phyloP scores from a whole-genome alignment of 1,140 invertebrate species.

The Bilobella aurantiaca region DNA sequence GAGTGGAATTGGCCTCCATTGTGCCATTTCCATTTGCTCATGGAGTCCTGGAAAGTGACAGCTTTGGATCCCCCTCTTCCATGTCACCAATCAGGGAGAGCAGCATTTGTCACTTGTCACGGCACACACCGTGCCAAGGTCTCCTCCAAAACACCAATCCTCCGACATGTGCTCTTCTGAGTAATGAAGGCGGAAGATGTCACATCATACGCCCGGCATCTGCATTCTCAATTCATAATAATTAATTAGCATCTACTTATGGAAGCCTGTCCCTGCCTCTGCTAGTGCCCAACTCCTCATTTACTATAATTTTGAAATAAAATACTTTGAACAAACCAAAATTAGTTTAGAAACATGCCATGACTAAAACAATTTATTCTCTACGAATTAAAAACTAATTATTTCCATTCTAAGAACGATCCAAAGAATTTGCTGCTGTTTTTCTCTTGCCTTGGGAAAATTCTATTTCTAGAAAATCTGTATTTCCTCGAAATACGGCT shows the following conservation, averaged over 20 bases:
- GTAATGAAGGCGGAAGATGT: background rate
- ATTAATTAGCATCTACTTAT: background rate
- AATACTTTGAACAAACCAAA: too few species aligned
- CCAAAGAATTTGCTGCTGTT: too few species aligned
- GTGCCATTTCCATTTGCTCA: slow-evolving; percentile 2
- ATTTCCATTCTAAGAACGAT: too few species aligned
- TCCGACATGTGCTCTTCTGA: background rate
- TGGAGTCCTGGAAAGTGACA: background rate
- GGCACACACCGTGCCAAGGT: background rate
- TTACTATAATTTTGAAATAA: too few species aligned
- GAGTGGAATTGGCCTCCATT: background rate
- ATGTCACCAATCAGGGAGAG: background rate
- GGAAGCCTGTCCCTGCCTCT: background rate
- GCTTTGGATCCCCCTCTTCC: slow-evolving; percentile 1
- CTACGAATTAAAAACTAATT: too few species aligned
- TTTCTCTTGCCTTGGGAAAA: too few species aligned
- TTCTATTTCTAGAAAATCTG: too few species aligned
- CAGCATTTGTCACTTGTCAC: background rate
- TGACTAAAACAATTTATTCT: too few species aligned
- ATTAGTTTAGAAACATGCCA: too few species aligned
- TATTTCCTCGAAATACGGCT: too few species aligned
- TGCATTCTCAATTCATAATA: background rate
- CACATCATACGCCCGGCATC: background rate
- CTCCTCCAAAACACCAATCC: background rate
- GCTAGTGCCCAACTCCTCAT: too few species aligned